Conservation (phyloP, 2,113 vertebrate species). For the Mionectes macconnelli region DNA sequence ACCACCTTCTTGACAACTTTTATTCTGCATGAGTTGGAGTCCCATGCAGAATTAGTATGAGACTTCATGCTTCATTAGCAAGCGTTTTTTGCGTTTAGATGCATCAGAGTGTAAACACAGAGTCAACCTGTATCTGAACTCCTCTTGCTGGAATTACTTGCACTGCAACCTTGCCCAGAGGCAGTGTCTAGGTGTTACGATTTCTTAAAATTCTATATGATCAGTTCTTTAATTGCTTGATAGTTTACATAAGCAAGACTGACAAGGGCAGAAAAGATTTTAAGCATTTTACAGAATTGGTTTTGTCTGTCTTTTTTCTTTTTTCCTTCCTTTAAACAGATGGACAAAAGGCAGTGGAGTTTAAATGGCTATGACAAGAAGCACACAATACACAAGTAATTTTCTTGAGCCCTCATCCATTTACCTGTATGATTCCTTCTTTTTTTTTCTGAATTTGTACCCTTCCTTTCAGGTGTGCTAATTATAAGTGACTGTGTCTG, state of each 20-base stretch:
- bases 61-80: background rate
- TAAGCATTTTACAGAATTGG: background rate
- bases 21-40: background rate
- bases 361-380: background rate
- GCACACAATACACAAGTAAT: background rate
- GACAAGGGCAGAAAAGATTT: background rate
- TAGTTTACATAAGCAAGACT: background rate
- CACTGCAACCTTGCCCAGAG: background rate
- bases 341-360: background rate
- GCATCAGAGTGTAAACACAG: background rate
- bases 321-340: background rate
- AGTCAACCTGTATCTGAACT: background rate
- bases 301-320: background rate
- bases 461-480: background rate
- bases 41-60: background rate
- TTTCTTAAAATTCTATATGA: background rate
- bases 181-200: background rate
- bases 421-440: background rate
- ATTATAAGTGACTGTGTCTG: background rate
- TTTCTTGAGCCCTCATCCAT: background rate
- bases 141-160: background rate
- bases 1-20: conserved; percentile 29
- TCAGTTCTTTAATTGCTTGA: background rate
- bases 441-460: background rate
- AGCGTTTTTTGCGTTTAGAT: background rate